phyloP scores from a whole-genome alignment of 64 coral and sea anemone species.

The Porites lutea region DNA sequence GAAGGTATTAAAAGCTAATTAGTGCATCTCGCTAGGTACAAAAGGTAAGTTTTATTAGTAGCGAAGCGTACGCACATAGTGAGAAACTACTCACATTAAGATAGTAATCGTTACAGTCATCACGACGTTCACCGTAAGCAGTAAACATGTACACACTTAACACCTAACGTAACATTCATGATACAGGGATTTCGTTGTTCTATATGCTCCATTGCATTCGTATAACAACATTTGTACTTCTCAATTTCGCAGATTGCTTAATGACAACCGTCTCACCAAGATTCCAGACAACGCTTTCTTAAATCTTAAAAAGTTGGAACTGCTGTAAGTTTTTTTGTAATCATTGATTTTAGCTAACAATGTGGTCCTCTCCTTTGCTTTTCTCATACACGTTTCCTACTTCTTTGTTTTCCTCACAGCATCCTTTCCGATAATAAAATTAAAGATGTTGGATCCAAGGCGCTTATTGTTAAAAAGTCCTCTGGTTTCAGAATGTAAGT shows the following conservation, averaged over 20 bases:
- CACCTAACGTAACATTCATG: no score
- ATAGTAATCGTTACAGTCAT: no score
- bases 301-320: background rate
- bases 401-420: background rate
- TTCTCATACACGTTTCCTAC: background rate
- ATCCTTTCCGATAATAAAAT: background rate
- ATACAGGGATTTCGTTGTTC: no score
- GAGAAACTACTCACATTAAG: no score
- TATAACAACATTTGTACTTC: background rate
- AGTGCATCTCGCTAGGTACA: no score
- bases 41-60: no score
- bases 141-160: no score
- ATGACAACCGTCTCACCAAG: background rate
- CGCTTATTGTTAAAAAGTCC: background rate
- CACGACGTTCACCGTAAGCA: no score
- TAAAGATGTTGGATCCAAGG: background rate
- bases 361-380: background rate
- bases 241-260: background rate
- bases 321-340: background rate
- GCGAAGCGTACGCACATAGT: no score
- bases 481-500: background rate
- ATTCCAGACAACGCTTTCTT: background rate
- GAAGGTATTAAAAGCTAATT: no score
- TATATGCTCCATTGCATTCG: background rate
- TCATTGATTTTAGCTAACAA: background rate